These are phyloP conservation scores for Ctenochaetus hawaiiensis DNA, from an alignment of 2,797 vertebrate genomes.

Conservation along the genomic window DNA sequence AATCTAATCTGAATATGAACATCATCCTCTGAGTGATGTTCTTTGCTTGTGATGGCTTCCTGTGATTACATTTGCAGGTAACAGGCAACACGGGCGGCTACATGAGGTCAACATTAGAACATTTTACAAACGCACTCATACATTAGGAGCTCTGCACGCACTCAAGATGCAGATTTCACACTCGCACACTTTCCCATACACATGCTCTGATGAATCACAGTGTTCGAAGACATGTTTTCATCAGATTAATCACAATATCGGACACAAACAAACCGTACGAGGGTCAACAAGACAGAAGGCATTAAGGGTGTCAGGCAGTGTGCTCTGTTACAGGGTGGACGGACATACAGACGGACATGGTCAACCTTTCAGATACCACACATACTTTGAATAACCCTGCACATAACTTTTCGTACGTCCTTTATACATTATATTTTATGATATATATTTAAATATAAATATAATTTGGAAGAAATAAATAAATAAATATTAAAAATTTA, in stretches of 20 bases:
- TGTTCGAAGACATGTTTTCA: slow-evolving; percentile 56
- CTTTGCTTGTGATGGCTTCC: slow-evolving; percentile 62
- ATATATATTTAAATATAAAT: slow-evolving; percentile 69
- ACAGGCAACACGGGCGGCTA: slow-evolving; percentile 73
- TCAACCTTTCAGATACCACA: slow-evolving; percentile 60
- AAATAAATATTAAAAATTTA: slow-evolving; percentile 55
- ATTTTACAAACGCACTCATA: slow-evolving; percentile 11
- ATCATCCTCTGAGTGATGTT: slow-evolving; percentile 13
- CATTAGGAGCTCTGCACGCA: background rate
- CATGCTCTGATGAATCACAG: slow-evolving; percentile 58
- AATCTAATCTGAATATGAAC: slow-evolving; percentile 27
- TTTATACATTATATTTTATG: slow-evolving; percentile 42
- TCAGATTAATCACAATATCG: slow-evolving; percentile 51
- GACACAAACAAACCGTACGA: slow-evolving; percentile 47
- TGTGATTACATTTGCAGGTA: slow-evolving; percentile 67
- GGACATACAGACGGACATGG: slow-evolving; percentile 61
- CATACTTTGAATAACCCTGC: slow-evolving; percentile 47
- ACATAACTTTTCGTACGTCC: slow-evolving; percentile 48
- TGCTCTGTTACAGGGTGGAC: slow-evolving; percentile 79
- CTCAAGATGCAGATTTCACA: background rate
- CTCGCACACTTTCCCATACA: slow-evolving; percentile 11
- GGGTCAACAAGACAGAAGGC: slow-evolving; percentile 81
- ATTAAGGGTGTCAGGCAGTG: slow-evolving; percentile 83
- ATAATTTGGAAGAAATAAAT: slow-evolving; percentile 63
- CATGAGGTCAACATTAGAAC: slow-evolving; percentile 61